Percentiles rank a stretch among this genome's conserved stretches.
Conservation (phyloP, 2,797 vertebrate species). For the Catostomus latipinnis region DNA sequence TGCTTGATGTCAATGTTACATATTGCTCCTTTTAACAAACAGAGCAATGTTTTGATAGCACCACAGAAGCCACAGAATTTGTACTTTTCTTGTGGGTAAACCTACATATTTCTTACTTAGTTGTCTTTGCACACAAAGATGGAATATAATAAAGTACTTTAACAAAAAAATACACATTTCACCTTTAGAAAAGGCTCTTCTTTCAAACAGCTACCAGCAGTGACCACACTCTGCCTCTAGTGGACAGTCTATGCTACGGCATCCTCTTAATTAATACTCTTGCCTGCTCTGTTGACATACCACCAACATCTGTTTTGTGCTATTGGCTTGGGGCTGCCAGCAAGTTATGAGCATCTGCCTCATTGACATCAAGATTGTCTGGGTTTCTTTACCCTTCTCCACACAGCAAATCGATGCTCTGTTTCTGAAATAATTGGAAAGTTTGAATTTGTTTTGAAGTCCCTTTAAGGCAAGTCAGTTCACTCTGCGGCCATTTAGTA, state of each 20-base stretch:
- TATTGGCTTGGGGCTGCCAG: slow-evolving; percentile 18
- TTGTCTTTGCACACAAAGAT: background rate
- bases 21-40: too few relatives aligned
- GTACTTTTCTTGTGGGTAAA: background rate
- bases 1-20: too few relatives aligned
- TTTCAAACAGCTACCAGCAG: slow-evolving; percentile 3
- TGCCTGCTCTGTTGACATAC: slow-evolving; percentile 3
- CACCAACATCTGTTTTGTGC: slow-evolving; percentile 9
- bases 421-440: background rate
- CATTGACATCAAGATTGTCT: slow-evolving; percentile 15
- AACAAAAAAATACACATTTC: background rate
- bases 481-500: too few relatives aligned
- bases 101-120: background rate
- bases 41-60: too few relatives aligned
- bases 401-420: background rate
- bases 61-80: too few relatives aligned
- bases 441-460: background rate
- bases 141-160: background rate
- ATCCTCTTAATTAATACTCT: slow-evolving; percentile 34
- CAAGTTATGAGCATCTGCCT: slow-evolving; percentile 34
- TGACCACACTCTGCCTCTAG: slow-evolving; percentile 61
- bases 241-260: slow-evolving; percentile 56
- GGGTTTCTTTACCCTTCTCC: slow-evolving; percentile 13
- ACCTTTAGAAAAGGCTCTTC: background rate
- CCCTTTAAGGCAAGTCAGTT: too few relatives aligned